A percentile compares a stretch with the other conserved stretches of the same genome.
Evolutionary conservation across 2,797 vertebrate genomes (phyloP).

Genomic region (Ataeniobius toweri): DNA sequence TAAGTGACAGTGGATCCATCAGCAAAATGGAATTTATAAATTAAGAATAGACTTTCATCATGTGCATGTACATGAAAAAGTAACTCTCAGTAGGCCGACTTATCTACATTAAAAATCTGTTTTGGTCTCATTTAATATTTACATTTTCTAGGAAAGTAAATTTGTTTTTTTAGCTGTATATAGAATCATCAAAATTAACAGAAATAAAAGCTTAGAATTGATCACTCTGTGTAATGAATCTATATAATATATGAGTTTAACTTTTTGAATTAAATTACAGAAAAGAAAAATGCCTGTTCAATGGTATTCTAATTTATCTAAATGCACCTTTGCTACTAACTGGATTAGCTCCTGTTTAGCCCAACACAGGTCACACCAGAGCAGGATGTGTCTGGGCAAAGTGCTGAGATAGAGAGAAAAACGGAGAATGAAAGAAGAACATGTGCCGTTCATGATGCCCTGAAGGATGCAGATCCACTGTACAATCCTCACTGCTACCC

Average conservation of each 20-base stretch:
- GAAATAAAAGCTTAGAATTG: too few species aligned
- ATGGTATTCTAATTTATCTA: background rate
- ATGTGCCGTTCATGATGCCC: background rate
- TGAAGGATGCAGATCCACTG: constrained; percentile 19
- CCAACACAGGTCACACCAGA: background rate
- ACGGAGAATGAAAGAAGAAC: constrained; percentile 7
- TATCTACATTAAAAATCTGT: background rate
- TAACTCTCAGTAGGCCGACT: background rate
- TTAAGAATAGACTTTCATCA: too few species aligned
- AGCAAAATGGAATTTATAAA: too few species aligned
- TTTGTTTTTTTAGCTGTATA: background rate
- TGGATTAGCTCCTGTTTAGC: background rate
- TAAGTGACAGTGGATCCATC: too few species aligned
- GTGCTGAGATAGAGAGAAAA: background rate
- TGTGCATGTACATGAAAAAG: background rate
- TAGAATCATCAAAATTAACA: background rate
- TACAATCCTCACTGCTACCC: constrained; percentile 51
- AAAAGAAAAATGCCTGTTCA: background rate
- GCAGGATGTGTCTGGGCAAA: background rate
- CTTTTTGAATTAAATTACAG: background rate
- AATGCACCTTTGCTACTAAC: background rate
- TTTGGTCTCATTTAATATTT: background rate
- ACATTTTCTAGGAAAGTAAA: background rate
- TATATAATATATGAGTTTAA: background rate
- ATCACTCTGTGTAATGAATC: background rate